A percentile compares a stretch with the other conserved stretches of the same genome.
Conservation (phyloP, 2,113 vertebrate genomes). For the Corythaeola cristata region DNA sequence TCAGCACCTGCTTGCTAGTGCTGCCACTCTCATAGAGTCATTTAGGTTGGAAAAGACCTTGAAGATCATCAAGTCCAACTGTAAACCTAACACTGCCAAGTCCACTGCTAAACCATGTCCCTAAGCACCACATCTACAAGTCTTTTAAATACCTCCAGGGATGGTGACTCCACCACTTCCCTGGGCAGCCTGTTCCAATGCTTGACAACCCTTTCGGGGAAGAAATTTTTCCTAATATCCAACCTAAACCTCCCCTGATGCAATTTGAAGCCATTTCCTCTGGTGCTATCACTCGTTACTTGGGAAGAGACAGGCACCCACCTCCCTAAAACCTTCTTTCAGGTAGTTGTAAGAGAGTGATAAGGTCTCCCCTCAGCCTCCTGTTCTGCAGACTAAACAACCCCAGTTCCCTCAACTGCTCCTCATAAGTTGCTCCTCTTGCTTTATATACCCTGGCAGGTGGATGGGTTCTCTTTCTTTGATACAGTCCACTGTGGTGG, state of each 20-base stretch:
- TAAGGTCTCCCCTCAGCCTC: too few species aligned
- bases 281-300: too few species aligned
- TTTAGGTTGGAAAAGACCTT: background rate
- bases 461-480: background rate
- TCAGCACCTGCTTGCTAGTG: background rate
- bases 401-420: background rate
- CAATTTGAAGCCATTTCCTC: background rate
- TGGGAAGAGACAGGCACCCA: too few species aligned
- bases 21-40: background rate
- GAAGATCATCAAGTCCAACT: background rate
- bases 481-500: background rate
- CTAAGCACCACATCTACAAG: too few species aligned
- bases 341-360: too few species aligned
- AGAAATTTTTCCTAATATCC: too few species aligned
- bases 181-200: too few species aligned
- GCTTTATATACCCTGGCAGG: background rate
- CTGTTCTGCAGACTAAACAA: background rate
- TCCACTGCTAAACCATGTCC: background rate
- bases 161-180: too few species aligned
- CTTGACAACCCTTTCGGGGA: too few species aligned
- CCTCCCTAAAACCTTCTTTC: too few species aligned
- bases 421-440: background rate
- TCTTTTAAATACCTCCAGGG: too few species aligned
- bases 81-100: background rate
- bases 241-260: background rate